Evolutionary conservation across 2,113 vertebrate genomes (phyloP), one percentile per base, ranked within the genome.

Genomic region (Nasalis larvatus): DNA sequence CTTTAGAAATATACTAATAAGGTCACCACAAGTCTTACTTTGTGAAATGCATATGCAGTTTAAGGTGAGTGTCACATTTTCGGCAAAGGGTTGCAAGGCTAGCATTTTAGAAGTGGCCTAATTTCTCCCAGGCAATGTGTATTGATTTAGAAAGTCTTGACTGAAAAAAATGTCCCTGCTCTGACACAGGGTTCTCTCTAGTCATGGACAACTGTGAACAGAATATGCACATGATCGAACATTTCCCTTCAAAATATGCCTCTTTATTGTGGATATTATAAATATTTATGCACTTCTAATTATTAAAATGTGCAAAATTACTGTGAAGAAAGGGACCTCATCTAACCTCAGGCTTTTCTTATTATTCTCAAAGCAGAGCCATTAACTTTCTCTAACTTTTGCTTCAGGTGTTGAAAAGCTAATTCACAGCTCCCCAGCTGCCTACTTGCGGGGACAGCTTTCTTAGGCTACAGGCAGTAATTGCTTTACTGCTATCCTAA

Each of bases 371-470:
- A 96, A 92, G 84, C 71, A 96, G 86, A 86, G 58, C 71, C 73
- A 95, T 97, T 97, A 96, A 92, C 89, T 97, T 95, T 91, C 93
- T 95, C 80, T 88, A 97, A 95, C 76, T 88, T 95, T 63, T 49
- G 80, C 92, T 97, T 95, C 95, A 97, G 93, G 96, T 97, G 94
- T 96, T 95, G 96, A 96, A 97, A 97, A 98, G 81, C 81, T 97
- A 97, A 98, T 97, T 98, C 96, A 92, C 97, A 96, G 91, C 80
- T 97, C 84, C 89, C 71, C 60, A 87, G 94, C 58, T 78, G 66
- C 90, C 84, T 93, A 49, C 95, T 95, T 89, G 86, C 87, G 77
- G 66, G 96, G 93, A 92, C 80, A 86, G 94, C 95, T 97, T 96
- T 95, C 96, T 94, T 96, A 77, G 94, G 63, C 95, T 92, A 13